A percentile compares a stretch with the other conserved stretches of the same genome.
phyloP scores from a whole-genome alignment of 2,797 vertebrate genomes.

The Poeciliopsis presidionis region DNA sequence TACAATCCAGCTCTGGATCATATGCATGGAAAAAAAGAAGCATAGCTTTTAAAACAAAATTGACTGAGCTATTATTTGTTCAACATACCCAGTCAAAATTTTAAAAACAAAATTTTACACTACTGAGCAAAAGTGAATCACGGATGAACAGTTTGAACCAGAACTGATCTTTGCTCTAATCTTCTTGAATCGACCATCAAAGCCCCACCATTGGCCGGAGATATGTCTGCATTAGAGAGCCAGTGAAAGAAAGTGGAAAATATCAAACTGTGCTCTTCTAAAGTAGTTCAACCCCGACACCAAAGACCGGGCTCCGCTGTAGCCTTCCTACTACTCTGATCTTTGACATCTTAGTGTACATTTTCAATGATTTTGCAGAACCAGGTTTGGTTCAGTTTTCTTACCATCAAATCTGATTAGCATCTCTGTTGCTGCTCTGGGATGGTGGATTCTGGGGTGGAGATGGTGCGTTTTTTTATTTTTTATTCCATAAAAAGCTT shows the following conservation, averaged over 20 bases:
- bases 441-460: neutral
- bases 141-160: neutral
- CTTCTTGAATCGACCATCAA: neutral
- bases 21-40: neutral
- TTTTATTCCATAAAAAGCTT: neutral
- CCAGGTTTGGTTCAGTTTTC: neutral
- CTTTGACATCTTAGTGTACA: neutral
- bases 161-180: conserved; percentile 3
- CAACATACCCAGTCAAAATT: neutral
- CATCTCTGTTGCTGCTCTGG: neutral
- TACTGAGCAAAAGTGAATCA: neutral
- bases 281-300: neutral
- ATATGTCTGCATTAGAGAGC: neutral
- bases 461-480: neutral
- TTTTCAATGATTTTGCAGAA: neutral
- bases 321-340: neutral
- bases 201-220: neutral
- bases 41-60: neutral
- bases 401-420: neutral
- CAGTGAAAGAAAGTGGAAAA: neutral
- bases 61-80: neutral
- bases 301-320: neutral
- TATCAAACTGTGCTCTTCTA: neutral
- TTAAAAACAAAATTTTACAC: neutral
- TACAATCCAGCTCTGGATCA: neutral